Percentiles rank a stretch among this genome's conserved stretches.
Evolutionary conservation across 2,113 vertebrate species (phyloP).

Genomic region (Trichechus manatus): DNA sequence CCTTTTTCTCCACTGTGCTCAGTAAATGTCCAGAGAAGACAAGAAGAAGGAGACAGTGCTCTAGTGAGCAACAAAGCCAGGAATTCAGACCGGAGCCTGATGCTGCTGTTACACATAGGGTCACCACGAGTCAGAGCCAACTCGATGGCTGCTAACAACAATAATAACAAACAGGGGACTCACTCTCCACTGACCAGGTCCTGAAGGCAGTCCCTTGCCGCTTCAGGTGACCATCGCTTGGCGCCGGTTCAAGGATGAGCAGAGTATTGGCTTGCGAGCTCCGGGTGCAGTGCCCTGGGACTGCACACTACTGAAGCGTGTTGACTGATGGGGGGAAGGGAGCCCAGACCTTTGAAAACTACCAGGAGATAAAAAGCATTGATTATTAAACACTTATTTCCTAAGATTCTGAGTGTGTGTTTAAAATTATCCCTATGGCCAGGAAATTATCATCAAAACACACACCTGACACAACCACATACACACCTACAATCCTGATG

Average conservation of each 20-base stretch:
- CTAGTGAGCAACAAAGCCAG: neutral
- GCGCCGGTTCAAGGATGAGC: neutral
- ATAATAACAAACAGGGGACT: neutral
- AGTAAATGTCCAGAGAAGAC: neutral
- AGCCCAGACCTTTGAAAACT: neutral
- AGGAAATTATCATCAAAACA: constrained; percentile 18
- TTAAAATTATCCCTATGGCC: constrained; percentile 16
- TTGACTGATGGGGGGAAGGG: neutral
- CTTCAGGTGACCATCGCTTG: neutral
- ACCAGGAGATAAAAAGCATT: neutral
- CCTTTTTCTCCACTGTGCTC: no score
- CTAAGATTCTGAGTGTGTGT: neutral
- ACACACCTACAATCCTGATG: neutral
- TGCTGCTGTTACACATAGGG: neutral
- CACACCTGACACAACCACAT: neutral
- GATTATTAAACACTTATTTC: constrained; percentile 10
- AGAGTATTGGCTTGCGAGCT: neutral
- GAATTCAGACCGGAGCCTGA: neutral
- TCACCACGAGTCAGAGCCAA: neutral
- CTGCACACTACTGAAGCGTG: neutral
- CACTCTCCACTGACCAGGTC: neutral
- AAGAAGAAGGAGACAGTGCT: neutral
- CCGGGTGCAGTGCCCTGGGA: neutral
- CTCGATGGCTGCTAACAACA: no score
- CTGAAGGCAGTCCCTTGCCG: neutral